Evolutionary conservation across 2,797 vertebrate species (phyloP).

Genomic region (Bovichtus diacanthus): DNA sequence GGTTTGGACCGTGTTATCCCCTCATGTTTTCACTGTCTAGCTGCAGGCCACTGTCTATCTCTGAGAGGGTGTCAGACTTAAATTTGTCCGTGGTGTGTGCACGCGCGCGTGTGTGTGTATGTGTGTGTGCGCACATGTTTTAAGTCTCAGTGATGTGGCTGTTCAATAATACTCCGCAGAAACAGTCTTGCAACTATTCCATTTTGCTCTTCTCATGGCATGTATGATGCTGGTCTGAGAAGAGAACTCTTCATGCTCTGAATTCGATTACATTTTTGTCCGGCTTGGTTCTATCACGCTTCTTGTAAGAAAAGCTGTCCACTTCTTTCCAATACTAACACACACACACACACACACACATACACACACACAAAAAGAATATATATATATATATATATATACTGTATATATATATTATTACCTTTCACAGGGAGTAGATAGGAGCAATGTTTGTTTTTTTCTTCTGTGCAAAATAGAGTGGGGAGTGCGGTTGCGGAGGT

Average conservation of each 20-base stretch:
- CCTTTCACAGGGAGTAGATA: constrained; percentile 17
- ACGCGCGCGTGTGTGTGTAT: constrained; percentile 24
- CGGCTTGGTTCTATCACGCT: not conserved
- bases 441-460: constrained; percentile 22
- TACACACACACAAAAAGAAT: too few relatives aligned
- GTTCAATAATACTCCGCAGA: constrained; percentile 60
- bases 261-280: constrained; percentile 18
- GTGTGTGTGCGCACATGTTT: constrained; percentile 27
- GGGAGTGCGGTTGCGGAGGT: not conserved
- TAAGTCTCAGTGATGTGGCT: constrained; percentile 52
- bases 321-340: not conserved
- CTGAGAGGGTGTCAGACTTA: constrained; percentile 65
- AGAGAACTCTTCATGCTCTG: constrained; percentile 25
- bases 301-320: constrained; percentile 7
- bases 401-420: not conserved
- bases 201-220: constrained; percentile 31
- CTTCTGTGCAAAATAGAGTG: not conserved
- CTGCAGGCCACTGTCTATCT: constrained; percentile 71
- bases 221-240: constrained; percentile 39
- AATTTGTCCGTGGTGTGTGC: constrained; percentile 63
- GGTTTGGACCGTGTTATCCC: constrained; percentile 51
- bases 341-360: too few relatives aligned
- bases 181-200: constrained; percentile 25
- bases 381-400: too few relatives aligned
- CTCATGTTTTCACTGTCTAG: constrained; percentile 59